These are phyloP conservation scores for Rousettus leschenaultii DNA, from an alignment of 2,113 vertebrate species.

Conservation along the genomic window DNA sequence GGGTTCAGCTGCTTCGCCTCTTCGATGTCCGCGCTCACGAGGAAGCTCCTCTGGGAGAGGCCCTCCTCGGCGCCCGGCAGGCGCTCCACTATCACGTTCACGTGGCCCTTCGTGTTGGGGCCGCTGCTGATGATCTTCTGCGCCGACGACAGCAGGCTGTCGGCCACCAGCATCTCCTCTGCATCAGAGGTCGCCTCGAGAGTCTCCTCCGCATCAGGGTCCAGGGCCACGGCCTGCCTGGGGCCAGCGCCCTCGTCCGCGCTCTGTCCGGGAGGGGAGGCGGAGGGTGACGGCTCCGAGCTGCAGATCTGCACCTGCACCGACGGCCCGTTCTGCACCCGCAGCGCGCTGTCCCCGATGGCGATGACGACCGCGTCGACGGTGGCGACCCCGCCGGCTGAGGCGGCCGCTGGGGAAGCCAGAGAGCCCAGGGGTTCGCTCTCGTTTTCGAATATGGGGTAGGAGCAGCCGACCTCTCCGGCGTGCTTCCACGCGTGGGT, in stretches of 20 bases:
- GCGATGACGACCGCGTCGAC: constrained; percentile 90
- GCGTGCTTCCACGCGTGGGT: constrained; percentile 99
- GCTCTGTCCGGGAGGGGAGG: constrained; percentile 46
- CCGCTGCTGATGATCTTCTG: constrained; percentile 97
- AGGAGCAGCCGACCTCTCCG: constrained; percentile 95
- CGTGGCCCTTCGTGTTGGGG: constrained; percentile 91
- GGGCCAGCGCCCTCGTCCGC: constrained; percentile 66
- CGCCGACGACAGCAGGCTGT: constrained; percentile 95
- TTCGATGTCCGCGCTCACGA: constrained; percentile 84
- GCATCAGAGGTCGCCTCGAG: constrained; percentile 86
- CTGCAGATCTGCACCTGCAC: constrained; percentile 89
- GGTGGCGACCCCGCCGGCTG: constrained; percentile 81
- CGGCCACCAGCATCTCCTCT: constrained; percentile 83
- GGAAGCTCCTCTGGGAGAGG: constrained; percentile 86
- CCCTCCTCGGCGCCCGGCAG: constrained; percentile 91
- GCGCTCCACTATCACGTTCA: constrained; percentile 98
- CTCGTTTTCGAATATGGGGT: constrained; percentile 96
- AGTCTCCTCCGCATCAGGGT: constrained; percentile 79
- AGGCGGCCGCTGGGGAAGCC: constrained; percentile 71
- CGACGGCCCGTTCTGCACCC: constrained; percentile 79
- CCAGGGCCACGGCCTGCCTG: constrained; percentile 68
- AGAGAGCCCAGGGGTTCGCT: constrained; percentile 75
- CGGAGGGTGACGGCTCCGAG: constrained; percentile 72
- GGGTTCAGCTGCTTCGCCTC: constrained; percentile 77
- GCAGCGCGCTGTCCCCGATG: constrained; percentile 81